A percentile compares a stretch with the other conserved stretches of the same genome.
phyloP scores from a whole-genome alignment of 2,797 vertebrate genomes.

The Pseudomugil tenellus region DNA sequence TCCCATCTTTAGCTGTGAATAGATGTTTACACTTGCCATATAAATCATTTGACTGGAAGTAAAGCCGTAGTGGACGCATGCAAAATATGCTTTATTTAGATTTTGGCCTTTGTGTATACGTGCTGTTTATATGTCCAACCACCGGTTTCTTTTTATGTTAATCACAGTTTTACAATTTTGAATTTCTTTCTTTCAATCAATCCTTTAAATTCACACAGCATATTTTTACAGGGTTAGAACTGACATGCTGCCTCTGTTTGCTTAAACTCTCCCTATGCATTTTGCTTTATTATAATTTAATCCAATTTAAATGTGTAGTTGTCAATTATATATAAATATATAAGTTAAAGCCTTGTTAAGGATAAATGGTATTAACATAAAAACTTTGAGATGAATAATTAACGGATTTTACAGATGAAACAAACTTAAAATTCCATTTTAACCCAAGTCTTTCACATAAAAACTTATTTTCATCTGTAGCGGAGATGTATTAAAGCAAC shows the following conservation, averaged over 20 bases:
- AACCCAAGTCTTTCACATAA: background rate
- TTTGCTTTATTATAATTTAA: background rate
- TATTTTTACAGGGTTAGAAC: background rate
- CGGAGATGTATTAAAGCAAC: background rate
- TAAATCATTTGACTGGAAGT: background rate
- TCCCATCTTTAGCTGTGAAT: background rate
- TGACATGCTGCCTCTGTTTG: background rate
- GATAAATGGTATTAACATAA: background rate
- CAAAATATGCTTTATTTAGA: background rate
- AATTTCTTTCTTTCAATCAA: background rate
- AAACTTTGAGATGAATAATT: no score
- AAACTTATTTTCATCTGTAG: background rate
- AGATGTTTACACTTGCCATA: background rate
- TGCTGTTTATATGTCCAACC: background rate
- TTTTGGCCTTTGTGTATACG: background rate
- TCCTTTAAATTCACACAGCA: background rate
- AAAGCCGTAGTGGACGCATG: background rate
- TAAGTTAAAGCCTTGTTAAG: background rate
- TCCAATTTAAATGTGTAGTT: background rate
- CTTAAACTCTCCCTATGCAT: background rate
- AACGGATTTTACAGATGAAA: background rate
- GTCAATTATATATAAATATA: background rate
- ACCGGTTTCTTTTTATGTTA: background rate
- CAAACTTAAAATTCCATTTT: background rate
- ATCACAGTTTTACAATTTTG: background rate